Base-by-base conservation (phyloP, 2,113 vertebrate genomes). In the Scomber scombrus region DNA sequence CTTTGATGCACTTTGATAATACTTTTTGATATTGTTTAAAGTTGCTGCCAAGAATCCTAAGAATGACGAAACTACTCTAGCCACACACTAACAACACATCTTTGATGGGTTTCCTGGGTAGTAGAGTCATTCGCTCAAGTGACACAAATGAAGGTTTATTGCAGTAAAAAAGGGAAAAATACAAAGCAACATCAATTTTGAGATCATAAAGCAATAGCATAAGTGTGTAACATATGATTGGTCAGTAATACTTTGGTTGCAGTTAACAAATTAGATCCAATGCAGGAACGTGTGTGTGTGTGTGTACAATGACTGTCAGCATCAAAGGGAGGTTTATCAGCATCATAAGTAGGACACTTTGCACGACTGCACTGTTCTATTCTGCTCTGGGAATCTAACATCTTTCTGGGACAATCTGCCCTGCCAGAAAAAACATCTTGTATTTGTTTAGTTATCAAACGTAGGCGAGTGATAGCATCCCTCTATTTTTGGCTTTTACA, bases 341-440 rank as follows among this genome's bases (percentile, higher is more conserved):
- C 15, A 58, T 77, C 54, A n/a, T 23, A 84, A 84, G 54, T 78
- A 85, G 86, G 74, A 71, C 76, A 73, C 60, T 69, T 29, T 81
- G 75, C 63, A 57, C 3, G 19, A 60, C 51, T 75, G 49, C 29
- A 55, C 21, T 31, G 18, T 54, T 75, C 43, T 61, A 26, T 34
- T 79, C 80, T 65, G 69, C 55, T 72, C 47, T 63, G 74, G 75
- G 66, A 75, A 52, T 74, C 55, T 19, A 43, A 45, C 67, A 66
- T 82, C 23, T 80, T 86, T 88, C 76, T 72, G 72, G 75, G 78
- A 72, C 60, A 61, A 64, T 71, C 61, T 69, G 55, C 56, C 31
- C 18, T 67, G 45, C 21, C 46, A 77, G 46, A 58, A 60, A 83
- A 58, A 14, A n/a, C 19, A 19, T 85, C 45, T 70, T 47, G 40